Conservation (phyloP, 2,797 vertebrate genomes). For the Rhinella marina region DNA sequence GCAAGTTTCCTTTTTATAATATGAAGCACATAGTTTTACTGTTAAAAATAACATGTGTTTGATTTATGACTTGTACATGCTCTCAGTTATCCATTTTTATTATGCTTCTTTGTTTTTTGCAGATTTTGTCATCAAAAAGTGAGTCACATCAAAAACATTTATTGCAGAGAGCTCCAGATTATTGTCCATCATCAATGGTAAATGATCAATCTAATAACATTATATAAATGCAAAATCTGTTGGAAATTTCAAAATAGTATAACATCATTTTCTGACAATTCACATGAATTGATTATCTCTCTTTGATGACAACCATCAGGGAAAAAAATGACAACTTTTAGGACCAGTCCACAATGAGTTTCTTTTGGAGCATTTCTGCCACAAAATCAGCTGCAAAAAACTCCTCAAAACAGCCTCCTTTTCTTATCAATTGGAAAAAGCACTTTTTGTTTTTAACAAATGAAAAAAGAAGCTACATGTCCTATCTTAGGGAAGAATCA, state of each 20-base stretch:
- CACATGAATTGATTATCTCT: background rate
- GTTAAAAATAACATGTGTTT: background rate
- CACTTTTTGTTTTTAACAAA: no score
- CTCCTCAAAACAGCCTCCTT: no score
- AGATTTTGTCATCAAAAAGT: slow-evolving; percentile 96
- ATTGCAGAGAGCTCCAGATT: slow-evolving; percentile 89
- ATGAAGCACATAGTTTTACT: no score
- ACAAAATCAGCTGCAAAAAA: no score
- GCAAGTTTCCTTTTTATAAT: no score
- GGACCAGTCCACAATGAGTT: no score
- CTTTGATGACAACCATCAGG: background rate
- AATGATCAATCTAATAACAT: slow-evolving; percentile 60
- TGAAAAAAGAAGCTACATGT: no score
- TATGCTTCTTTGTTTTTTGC: slow-evolving; percentile 44
- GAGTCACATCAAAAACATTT: slow-evolving; percentile 95
- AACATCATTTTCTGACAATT: background rate
- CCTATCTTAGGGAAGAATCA: no score
- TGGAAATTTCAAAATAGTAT: background rate
- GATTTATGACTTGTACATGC: background rate
- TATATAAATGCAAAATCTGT: background rate
- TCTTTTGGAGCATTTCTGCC: no score
- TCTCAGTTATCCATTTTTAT: background rate
- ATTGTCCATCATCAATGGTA: slow-evolving; percentile 96
- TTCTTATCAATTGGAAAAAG: no score
- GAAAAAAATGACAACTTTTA: no score